Evolutionary conservation across 2,888 invertebrate species (phyloP), one percentile per base, ranked within the genome.

Genomic region (Philhelius pedissequus): DNA sequence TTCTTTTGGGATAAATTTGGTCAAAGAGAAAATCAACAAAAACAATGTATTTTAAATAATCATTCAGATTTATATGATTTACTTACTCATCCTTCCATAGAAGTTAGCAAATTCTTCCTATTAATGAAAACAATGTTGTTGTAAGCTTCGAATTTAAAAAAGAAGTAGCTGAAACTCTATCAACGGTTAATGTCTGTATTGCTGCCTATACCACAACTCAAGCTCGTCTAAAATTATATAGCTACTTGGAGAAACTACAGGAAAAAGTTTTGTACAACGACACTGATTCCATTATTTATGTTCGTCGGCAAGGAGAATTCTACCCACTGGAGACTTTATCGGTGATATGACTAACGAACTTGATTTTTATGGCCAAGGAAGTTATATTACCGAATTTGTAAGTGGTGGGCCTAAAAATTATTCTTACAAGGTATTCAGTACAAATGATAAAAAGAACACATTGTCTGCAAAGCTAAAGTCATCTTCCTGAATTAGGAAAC

Each of bases 201-300:
- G 18, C 43, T 18, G 15, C 43, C 6, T 91, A 89, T 58, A 43
- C 43, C 3, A 43, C 15, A 43, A 43, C 8, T 5, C 87, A 88
- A 40, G 89, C 90, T 0, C 60, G 90, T 4, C 68, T 90, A 3
- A 88, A 89, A 71, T 6, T 43, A 18, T 43, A 43, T 8, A 43
- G 43, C 15, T 88, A 43, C 18, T 8, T 43, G 7, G 43, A 43
- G 18, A 15, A 15, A 43, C 18, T 43, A 18, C 15, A 5, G 3
- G 18, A 43, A 43, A 43, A 18, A 43, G 15, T 43, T 18, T 18
- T 43, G 43, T 48, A 48, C n/a, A 25, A 48, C 25, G 8, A 43
- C 43, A 11, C 8, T 18, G 43, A 25, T 25, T 25, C 25, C 25
- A 5, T 25, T 25, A 25, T 25, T 25, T 43, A 43, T 43, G 43